These are phyloP conservation scores for Hylaeus volcanicus DNA, from an alignment of 1,140 invertebrate genomes.

Conservation along the genomic window DNA sequence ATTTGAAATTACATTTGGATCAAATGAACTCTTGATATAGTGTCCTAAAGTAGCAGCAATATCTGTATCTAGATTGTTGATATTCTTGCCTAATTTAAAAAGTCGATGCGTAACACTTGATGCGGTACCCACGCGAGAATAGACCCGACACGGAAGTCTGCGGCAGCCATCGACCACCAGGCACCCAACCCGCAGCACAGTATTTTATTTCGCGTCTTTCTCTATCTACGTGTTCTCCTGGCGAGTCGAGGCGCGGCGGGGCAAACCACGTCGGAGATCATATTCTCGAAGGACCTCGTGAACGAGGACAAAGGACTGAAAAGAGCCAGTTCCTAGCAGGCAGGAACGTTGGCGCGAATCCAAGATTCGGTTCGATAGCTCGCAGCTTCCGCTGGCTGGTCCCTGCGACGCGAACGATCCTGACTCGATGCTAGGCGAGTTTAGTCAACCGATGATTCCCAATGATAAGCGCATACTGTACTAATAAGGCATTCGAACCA, in stretches of 20 bases:
- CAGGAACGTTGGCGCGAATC: slow-evolving; percentile 31
- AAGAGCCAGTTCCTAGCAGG: slow-evolving; percentile 29
- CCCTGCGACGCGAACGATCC: slow-evolving; percentile 11
- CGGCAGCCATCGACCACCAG: slow-evolving; percentile 3
- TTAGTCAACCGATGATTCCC: too few species aligned
- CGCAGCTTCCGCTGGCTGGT: slow-evolving; percentile 5
- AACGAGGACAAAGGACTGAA: slow-evolving; percentile 54
- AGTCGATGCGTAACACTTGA: not conserved
- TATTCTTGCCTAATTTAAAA: too few species aligned
- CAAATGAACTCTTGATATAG: too few species aligned
- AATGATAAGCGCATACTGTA: too few species aligned
- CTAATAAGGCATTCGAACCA: too few species aligned
- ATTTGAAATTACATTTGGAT: too few species aligned
- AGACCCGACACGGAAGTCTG: slow-evolving; percentile 19
- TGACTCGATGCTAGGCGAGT: not conserved
- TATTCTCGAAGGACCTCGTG: slow-evolving; percentile 37
- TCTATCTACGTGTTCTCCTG: not conserved
- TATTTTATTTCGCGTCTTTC: slow-evolving; percentile 21
- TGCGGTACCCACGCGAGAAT: not conserved
- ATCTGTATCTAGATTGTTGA: too few species aligned
- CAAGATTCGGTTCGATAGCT: slow-evolving; percentile 35
- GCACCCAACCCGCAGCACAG: not conserved
- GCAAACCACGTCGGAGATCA: slow-evolving; percentile 19
- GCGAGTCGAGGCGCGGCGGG: not conserved
- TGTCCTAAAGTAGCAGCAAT: too few species aligned